Conservation (phyloP, 2,797 vertebrate species). For the Petrocephalus schoutedeni region DNA sequence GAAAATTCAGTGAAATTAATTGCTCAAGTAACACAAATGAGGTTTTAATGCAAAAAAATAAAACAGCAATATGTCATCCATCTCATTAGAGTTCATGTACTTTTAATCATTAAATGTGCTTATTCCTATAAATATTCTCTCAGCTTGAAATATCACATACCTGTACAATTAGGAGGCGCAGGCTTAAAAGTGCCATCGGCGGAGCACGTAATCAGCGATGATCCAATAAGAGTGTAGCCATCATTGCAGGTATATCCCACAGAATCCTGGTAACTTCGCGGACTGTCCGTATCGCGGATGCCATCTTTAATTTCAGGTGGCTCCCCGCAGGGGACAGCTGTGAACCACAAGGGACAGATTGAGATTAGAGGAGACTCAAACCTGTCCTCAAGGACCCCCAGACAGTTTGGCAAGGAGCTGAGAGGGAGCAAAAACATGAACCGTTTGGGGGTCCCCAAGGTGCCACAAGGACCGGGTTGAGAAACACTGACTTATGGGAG, state of each 20-base stretch:
- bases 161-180: slow-evolving; percentile 20
- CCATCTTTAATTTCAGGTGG: slow-evolving; percentile 17
- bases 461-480: neutral
- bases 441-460: neutral
- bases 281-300: accelerated
- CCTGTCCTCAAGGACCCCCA: no score
- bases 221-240: neutral
- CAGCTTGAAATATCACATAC: slow-evolving; percentile 18
- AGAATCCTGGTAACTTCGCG: neutral
- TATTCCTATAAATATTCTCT: neutral
- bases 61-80: neutral
- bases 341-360: neutral
- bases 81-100: neutral
- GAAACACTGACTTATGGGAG: neutral
- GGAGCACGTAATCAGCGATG: neutral
- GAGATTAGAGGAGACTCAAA: neutral
- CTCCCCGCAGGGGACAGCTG: slow-evolving; percentile 3
- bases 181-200: slow-evolving; percentile 16
- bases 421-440: neutral
- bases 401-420: no score
- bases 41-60: neutral
- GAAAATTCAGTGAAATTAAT: no score
- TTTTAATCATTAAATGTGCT: neutral
- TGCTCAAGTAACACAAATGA: neutral
- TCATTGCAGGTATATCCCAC: neutral